Conservation (phyloP, 2,113 vertebrate species). For the Scalopus aquaticus region DNA sequence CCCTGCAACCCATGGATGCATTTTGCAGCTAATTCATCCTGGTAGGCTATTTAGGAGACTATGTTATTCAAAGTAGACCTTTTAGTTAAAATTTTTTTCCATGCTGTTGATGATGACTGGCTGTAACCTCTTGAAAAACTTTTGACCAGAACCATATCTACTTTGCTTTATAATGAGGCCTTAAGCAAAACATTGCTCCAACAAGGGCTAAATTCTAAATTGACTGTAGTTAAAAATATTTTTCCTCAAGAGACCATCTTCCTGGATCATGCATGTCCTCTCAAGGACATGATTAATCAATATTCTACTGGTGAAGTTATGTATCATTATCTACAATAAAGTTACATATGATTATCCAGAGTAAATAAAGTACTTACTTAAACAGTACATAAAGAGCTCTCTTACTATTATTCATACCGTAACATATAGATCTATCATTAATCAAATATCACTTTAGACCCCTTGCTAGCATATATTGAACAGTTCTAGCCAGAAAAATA, state of each 20-base stretch:
- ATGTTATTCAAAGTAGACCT: not conserved
- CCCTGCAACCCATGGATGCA: not conserved
- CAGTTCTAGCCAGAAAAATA: not conserved
- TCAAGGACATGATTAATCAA: not conserved
- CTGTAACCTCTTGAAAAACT: slow-evolving; percentile 12
- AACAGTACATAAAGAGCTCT: not conserved
- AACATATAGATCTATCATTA: not conserved
- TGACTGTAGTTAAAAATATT: not conserved
- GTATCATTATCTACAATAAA: not conserved
- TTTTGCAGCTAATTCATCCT: slow-evolving; percentile 23
- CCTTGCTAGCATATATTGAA: not conserved
- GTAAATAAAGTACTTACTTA: not conserved
- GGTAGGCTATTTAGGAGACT: not conserved
- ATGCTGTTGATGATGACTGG: not conserved
- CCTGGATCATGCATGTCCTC: not conserved
- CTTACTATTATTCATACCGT: not conserved
- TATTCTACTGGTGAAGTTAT: not conserved
- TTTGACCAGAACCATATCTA: not conserved
- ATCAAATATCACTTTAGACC: not conserved
- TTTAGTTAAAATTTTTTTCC: not conserved
- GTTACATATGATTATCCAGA: too few species aligned
- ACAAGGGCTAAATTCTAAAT: slow-evolving; percentile 14
- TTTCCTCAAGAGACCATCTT: slow-evolving; percentile 2
- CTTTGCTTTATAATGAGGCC: not conserved
- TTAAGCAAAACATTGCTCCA: not conserved